A percentile compares a stretch with the other conserved stretches of the same genome.
Conservation (phyloP, 2,888 invertebrate genomes). For the Beris chalybata region DNA sequence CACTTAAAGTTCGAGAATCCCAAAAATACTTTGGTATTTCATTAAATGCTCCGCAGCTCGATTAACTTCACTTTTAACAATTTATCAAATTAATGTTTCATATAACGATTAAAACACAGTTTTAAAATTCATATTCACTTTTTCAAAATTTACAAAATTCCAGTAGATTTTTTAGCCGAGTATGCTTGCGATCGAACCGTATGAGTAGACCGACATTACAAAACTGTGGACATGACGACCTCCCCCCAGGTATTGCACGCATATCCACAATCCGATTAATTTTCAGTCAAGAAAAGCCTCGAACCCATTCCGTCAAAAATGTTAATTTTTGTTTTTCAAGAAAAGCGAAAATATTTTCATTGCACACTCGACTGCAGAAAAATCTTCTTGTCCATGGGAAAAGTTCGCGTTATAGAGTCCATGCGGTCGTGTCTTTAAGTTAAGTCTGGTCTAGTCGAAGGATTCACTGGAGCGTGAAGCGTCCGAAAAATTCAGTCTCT, state of each 20-base stretch:
- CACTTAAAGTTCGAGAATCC: no score
- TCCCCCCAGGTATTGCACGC: constrained; percentile 28
- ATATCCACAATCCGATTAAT: constrained; percentile 22
- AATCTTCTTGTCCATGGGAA: constrained; percentile 12
- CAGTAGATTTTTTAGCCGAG: no score
- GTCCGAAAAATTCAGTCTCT: not conserved
- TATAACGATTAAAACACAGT: no score
- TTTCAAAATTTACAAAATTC: no score
- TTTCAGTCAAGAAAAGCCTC: constrained; percentile 9
- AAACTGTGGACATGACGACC: constrained; percentile 7
- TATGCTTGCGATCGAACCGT: not conserved
- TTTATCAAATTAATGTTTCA: no score
- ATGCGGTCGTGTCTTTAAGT: no score
- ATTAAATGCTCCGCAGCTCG: no score
- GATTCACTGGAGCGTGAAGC: constrained; percentile 16
- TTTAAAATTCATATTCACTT: no score
- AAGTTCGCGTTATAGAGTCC: no score
- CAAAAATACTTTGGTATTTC: no score
- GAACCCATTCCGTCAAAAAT: constrained; percentile 26
- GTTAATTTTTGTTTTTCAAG: constrained; percentile 27
- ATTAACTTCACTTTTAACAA: no score
- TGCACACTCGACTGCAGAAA: constrained; percentile 1
- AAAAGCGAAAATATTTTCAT: constrained; percentile 26
- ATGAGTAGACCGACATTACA: constrained; percentile 18
- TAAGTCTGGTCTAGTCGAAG: no score